Evolutionary conservation across 2,888 invertebrate species (phyloP).

Genomic region (Chirona hameri): DNA sequence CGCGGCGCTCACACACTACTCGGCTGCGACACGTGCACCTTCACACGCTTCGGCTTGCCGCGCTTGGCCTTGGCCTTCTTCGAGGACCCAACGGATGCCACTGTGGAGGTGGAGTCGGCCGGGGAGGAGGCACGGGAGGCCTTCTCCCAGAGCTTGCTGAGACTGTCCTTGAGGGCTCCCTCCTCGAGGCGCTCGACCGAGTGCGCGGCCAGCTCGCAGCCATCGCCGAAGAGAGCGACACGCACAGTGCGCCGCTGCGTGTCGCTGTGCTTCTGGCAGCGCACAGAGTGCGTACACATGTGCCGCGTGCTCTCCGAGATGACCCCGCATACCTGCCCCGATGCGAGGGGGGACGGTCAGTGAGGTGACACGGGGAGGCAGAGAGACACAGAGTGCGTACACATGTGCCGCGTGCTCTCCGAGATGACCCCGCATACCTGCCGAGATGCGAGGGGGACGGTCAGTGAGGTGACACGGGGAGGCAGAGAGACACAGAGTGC

Average conservation of each 20-base stretch:
- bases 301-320: conserved; percentile 68
- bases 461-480: too few species aligned
- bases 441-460: too few species aligned
- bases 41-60: conserved; percentile 1
- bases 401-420: too few species aligned
- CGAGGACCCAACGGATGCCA: conserved; percentile 37
- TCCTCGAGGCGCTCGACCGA: conserved; percentile 9
- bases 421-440: too few species aligned
- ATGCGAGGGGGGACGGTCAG: conserved; percentile 48
- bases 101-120: conserved; percentile 39
- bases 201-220: background rate
- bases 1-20: background rate
- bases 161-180: conserved; percentile 31
- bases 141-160: conserved; percentile 13
- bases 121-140: conserved; percentile 39
- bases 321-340: conserved; percentile 70
- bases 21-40: conserved; percentile 12
- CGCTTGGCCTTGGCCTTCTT: background rate
- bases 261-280: conserved; percentile 68
- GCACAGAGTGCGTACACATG: conserved; percentile 65
- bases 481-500: too few species aligned
- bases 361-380: too few species aligned
- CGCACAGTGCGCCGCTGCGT: conserved; percentile 62
- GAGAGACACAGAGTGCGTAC: background rate
- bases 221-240: conserved; percentile 12